Conservation (phyloP, 1,140 invertebrate species). For the Varroa destructor region DNA sequence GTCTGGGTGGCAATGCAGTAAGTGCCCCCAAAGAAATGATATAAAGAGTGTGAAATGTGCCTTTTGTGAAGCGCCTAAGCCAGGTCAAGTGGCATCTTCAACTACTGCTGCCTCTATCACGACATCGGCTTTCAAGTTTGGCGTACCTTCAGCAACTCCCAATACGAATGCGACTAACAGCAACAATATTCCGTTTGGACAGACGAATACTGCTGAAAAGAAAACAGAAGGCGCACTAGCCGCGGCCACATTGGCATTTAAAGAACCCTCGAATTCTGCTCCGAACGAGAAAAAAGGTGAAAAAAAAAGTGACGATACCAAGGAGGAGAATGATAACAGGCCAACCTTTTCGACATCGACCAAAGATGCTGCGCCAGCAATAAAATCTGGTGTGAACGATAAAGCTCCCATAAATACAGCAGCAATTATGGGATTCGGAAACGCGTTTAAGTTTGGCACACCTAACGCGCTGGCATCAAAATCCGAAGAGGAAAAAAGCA, state of each 20-base stretch:
- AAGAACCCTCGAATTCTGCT: background rate
- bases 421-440: background rate
- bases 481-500: background rate
- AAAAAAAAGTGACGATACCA: background rate
- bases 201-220: too few relatives aligned
- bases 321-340: background rate
- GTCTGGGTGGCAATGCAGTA: constrained; percentile 9
- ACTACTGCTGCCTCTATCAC: background rate
- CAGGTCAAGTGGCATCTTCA: background rate
- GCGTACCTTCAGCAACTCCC: background rate
- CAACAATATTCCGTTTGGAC: too few relatives aligned
- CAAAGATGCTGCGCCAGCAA: background rate
- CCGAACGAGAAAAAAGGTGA: background rate
- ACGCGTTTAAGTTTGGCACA: background rate
- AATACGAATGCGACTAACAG: too few relatives aligned
- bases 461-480: background rate
- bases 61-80: background rate
- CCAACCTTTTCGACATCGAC: too few relatives aligned
- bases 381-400: background rate
- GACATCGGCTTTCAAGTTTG: constrained; percentile 16
- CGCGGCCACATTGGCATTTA: background rate
- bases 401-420: background rate
- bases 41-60: background rate
- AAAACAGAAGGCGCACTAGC: too few relatives aligned
- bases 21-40: background rate